Base-by-base conservation (phyloP, 1,140 invertebrate genomes). In the Temnothorax longispinosus region DNA sequence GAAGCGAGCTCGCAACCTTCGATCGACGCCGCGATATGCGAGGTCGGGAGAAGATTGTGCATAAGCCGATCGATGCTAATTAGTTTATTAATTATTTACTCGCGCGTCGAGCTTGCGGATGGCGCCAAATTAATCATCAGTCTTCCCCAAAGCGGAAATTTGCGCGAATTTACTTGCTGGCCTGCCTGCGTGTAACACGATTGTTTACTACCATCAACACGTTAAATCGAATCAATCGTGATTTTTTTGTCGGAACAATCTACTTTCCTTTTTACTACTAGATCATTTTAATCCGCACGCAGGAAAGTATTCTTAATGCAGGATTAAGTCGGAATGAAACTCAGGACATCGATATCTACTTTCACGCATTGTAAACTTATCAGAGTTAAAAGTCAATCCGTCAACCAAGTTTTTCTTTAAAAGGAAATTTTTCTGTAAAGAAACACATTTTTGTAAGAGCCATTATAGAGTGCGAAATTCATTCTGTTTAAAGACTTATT, bases 61-160 rank as follows among this genome's bases (percentile, higher is more conserved):
- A 78, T 50, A 80, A 67, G 21, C 58, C 32, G 77, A 80, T 67
- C 62, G 77, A 80, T 80, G 76, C 76, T 80, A 80, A 80, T 80
- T 80, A 67, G 44, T 80, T 80, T 52, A 67, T 80, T 80, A 80
- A 80, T 80, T 67, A 67, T 80, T 80, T 80, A 67, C 62, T 80
- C 58, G 27, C 38, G 58, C 62, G 76, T 38, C 32, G 47, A 67
- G 62, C 27, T 80, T 67, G 62, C 62, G 44, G 62, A 80, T 67
- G 77, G 44, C 47, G 44, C 41, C 62, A 52, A 64, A 80, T 80
- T 67, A 80, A 80, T 80, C 77, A 80, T 67, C 62, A 15, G 47
- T 80, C 62, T 80, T 80, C 27, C 7, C 38, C 44, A 21, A 27
- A 15, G 60, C 21, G 35, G 21, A 76, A 58, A 60, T 76, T 77